Evolutionary conservation across 2,113 vertebrate species (phyloP).

Genomic region (Lichenostomus cassidix): DNA sequence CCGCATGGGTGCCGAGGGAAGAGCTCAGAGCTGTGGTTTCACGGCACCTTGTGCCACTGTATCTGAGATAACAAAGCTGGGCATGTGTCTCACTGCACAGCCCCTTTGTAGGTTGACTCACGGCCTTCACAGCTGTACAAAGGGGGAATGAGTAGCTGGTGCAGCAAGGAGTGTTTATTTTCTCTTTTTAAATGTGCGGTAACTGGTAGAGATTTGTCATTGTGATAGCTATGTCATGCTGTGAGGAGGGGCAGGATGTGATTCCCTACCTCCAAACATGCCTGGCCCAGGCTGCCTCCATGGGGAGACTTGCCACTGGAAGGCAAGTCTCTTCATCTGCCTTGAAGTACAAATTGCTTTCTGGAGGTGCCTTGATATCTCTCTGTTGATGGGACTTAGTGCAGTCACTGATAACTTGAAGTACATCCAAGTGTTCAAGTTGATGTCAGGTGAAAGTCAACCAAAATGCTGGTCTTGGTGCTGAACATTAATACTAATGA

Average conservation of each 20-base stretch:
- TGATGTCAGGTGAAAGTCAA: neutral
- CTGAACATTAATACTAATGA: neutral
- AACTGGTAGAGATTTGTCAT: neutral
- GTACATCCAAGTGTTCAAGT: neutral
- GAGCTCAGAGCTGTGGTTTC: neutral
- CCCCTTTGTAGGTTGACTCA: neutral
- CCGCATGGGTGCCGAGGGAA: fast-evolving
- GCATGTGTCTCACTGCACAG: neutral
- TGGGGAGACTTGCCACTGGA: fast-evolving
- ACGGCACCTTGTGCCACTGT: fast-evolving
- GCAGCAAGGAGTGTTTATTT: neutral
- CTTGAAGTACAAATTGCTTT: neutral
- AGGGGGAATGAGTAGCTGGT: neutral
- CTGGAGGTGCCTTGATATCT: neutral
- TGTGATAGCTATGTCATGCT: too few relatives aligned
- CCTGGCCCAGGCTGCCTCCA: neutral
- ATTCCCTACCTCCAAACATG: neutral
- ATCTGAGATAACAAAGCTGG: neutral
- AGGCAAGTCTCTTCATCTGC: neutral
- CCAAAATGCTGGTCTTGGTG: neutral
- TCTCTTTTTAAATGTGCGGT: neutral
- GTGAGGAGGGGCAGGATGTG: neutral
- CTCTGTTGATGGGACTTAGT: neutral
- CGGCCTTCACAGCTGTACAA: neutral
- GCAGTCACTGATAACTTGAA: neutral